Base-by-base conservation (phyloP, 2,797 vertebrate genomes). In the Sebastolobus alascanus region DNA sequence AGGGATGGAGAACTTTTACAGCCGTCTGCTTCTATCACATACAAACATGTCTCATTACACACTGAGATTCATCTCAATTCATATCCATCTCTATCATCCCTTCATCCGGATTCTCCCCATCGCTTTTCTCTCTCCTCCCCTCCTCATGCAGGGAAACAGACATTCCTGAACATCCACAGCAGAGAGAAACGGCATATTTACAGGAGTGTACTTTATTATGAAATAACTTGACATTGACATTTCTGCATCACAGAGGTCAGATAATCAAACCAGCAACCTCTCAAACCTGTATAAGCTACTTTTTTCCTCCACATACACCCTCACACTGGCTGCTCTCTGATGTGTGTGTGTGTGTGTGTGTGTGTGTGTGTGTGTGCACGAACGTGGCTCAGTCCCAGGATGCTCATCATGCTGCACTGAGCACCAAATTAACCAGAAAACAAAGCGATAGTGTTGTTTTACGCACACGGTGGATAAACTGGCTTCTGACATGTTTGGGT, bases 351-450 rank as follows among this genome's bases (percentile, higher is more conserved):
- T 18, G 50, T 10, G 43, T 8, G 43, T 8, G 43, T 3, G 43
- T 4, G 43, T 20, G 43, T 50, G 46, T 4, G 80, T 68, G 75
- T 65, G 55, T 16, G 25, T 20, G 46, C 67, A 1, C 63, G 59
- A 38, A 12, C 4, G 8, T 58, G 76, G 68, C 69, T 79, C 35
- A 63, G 64, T 69, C 54, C 63, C 73, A 65, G 43, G 72, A 38
- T 11, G 35, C 43, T 31, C 68, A 58, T 25, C 66, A 55, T 37
- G 69, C 70, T 61, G 70, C 66, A 11, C 68, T 61, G 72, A 77
- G 56, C 88, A 25, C 46, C 70, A 83, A 75, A 81, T 83, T 25
- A 70, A 52, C 22, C 81, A 77, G n/a, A 68, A 75, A 82, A 54
- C 31, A 54, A 64, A 75, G 55, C 5, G 12, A 75, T 31, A 31